phyloP scores from a whole-genome alignment of 2,113 vertebrate genomes.

The Osmerus eperlanus region DNA sequence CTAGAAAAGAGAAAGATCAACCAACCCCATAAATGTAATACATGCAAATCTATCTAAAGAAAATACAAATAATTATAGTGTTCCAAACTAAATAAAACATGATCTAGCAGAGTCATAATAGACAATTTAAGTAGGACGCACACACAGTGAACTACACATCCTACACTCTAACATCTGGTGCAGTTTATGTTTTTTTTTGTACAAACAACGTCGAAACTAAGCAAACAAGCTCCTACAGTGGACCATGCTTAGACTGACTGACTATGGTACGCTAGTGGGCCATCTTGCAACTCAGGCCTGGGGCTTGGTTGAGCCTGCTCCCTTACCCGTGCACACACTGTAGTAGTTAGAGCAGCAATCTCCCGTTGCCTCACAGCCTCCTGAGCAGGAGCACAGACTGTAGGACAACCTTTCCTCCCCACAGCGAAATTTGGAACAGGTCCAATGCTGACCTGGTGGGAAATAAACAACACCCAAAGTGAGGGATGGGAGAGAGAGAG shows the following conservation, averaged over 20 bases:
- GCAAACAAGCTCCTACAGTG: too few species aligned
- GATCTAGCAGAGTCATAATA: not conserved
- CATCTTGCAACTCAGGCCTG: not conserved
- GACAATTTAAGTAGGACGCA: not conserved
- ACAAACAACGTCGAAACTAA: not conserved
- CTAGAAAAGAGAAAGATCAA: constrained; percentile 4
- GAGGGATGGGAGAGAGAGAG: not conserved
- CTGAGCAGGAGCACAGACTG: constrained; percentile 76
- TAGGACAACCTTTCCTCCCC: constrained; percentile 66
- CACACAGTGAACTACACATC: not conserved
- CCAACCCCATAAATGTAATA: not conserved
- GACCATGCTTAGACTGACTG: not conserved
- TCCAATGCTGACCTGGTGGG: constrained; percentile 69
- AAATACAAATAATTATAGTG: too few species aligned
- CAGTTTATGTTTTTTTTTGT: not conserved
- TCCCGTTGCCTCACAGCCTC: constrained; percentile 70
- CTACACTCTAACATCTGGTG: not conserved
- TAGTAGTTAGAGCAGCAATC: constrained; percentile 78
- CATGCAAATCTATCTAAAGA: not conserved
- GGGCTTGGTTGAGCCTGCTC: not conserved
- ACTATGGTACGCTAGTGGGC: too few species aligned
- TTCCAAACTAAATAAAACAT: not conserved
- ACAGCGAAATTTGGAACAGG: constrained; percentile 74
- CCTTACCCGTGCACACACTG: constrained; percentile 73
- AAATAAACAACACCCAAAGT: not conserved